Conservation (phyloP, 1,140 invertebrate species). For the Penaeus japonicus region DNA sequence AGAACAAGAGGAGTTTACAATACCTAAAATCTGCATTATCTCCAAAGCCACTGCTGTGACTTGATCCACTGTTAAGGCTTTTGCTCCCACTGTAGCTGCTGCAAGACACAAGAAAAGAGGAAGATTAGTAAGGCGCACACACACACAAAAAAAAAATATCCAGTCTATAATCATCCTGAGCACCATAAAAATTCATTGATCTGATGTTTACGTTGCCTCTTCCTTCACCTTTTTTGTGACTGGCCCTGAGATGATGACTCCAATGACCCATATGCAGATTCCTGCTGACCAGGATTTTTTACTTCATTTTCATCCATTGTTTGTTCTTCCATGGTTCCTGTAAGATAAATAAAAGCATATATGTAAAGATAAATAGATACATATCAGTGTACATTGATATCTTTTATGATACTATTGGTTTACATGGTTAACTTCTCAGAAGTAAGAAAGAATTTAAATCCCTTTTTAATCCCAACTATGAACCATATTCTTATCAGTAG, state of each 20-base stretch:
- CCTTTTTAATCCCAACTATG: too few relatives aligned
- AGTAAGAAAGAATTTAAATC: too few relatives aligned
- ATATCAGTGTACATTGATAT: background rate
- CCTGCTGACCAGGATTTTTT: slow-evolving; percentile 54
- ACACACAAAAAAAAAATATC: background rate
- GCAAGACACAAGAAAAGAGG: slow-evolving; percentile 50
- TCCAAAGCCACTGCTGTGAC: slow-evolving; percentile 80
- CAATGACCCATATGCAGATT: slow-evolving; percentile 53
- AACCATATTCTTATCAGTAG: too few relatives aligned
- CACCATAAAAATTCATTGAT: background rate
- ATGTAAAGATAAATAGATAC: slow-evolving; percentile 13
- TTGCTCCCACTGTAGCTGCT: slow-evolving; percentile 77
- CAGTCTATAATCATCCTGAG: background rate
- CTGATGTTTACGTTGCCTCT: background rate
- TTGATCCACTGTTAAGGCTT: slow-evolving; percentile 78
- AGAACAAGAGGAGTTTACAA: background rate
- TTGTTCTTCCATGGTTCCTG: slow-evolving; percentile 31
- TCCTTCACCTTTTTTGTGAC: slow-evolving; percentile 53
- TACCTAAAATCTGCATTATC: slow-evolving; percentile 64
- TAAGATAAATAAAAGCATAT: background rate
- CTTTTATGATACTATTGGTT: background rate
- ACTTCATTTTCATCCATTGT: slow-evolving; percentile 43
- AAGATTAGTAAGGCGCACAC: slow-evolving; percentile 2
- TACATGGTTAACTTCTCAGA: too few relatives aligned
- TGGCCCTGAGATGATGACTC: slow-evolving; percentile 57